Conservation (phyloP, 2,888 invertebrate genomes). For the Polydrusus pterygomalis region DNA sequence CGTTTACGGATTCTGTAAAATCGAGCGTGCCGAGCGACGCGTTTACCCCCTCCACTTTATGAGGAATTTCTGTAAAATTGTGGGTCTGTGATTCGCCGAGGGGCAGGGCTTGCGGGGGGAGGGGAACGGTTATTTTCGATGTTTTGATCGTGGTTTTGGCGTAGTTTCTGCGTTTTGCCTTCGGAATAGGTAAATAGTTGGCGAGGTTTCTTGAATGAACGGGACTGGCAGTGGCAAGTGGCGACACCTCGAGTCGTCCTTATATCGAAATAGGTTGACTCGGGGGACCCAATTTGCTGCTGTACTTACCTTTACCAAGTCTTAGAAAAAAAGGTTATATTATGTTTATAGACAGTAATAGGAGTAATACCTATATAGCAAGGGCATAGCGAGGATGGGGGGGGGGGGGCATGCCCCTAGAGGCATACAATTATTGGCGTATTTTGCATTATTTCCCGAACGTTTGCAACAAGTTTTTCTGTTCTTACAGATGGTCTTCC, state of each 20-base stretch:
- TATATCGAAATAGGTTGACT: background rate
- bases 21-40: conserved; percentile 49
- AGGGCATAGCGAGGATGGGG: too few species aligned
- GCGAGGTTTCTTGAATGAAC: conserved; percentile 26
- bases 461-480: too few species aligned
- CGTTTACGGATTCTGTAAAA: conserved; percentile 48
- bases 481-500: too few species aligned
- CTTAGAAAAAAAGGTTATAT: too few species aligned
- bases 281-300: background rate
- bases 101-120: conserved; percentile 46
- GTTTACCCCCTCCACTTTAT: conserved; percentile 33
- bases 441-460: too few species aligned
- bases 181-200: conserved; percentile 37
- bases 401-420: too few species aligned
- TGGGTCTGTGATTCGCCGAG: conserved; percentile 54
- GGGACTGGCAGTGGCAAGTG: conserved; percentile 6
- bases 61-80: conserved; percentile 58
- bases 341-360: too few species aligned
- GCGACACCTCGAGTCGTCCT: conserved; percentile 20
- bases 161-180: conserved; percentile 45
- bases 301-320: background rate
- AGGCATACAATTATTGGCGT: too few species aligned
- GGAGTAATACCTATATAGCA: too few species aligned
- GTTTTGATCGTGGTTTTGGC: conserved; percentile 48
- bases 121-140: too few species aligned